Evolutionary conservation across 1,140 invertebrate genomes (phyloP).

Genomic region (Drosophila murphyi): DNA sequence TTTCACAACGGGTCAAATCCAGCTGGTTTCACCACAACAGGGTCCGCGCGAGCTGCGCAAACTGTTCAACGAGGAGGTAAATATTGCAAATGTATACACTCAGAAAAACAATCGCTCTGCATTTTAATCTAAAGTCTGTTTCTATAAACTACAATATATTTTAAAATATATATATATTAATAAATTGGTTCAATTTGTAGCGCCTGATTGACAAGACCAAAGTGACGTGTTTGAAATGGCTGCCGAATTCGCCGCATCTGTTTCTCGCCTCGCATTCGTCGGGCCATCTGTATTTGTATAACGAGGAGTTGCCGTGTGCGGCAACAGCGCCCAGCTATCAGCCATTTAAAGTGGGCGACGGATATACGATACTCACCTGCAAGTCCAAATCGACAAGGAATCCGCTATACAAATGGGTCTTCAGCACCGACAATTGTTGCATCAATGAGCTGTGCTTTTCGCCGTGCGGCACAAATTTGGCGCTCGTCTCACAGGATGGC

Average conservation of each 20-base stretch:
- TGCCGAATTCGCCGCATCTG: slow-evolving; percentile 95
- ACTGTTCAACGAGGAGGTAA: slow-evolving; percentile 99
- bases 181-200: slow-evolving; percentile 84
- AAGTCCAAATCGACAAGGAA: slow-evolving; percentile 98
- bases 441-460: slow-evolving; percentile 99
- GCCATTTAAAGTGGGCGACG: slow-evolving; percentile 97
- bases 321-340: slow-evolving; percentile 95
- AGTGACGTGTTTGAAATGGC: slow-evolving; percentile 99
- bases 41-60: slow-evolving; percentile 97
- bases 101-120: too few species aligned
- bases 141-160: too few species aligned
- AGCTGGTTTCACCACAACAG: slow-evolving; percentile 98
- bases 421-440: slow-evolving; percentile 91
- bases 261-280: slow-evolving; percentile 98
- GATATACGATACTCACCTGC: slow-evolving; percentile 96
- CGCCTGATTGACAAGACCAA: slow-evolving; percentile 98
- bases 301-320: slow-evolving; percentile 96
- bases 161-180: not conserved
- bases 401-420: slow-evolving; percentile 94
- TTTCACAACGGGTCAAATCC: slow-evolving; percentile 98
- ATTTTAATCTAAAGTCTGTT: too few species aligned
- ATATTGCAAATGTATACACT: slow-evolving; percentile 34
- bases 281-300: slow-evolving; percentile 99
- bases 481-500: slow-evolving; percentile 97
- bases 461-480: slow-evolving; percentile 95